phyloP scores from a whole-genome alignment of 2,888 invertebrate species.

The Synanthedon tipuliformis region DNA sequence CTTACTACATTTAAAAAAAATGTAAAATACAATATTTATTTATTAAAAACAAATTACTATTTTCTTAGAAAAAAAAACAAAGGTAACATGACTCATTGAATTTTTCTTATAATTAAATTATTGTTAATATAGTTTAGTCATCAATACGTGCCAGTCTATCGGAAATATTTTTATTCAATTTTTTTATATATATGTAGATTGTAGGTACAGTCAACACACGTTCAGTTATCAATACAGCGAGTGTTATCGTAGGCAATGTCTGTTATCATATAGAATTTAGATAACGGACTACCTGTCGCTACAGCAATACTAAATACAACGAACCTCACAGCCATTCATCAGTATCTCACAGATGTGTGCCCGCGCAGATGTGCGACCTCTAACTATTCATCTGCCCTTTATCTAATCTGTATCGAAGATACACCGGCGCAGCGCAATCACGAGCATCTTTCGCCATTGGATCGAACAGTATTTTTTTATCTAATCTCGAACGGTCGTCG shows the following conservation, averaged over 20 bases:
- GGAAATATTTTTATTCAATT: neutral
- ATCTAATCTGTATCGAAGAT: slow-evolving; percentile 42
- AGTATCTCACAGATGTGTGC: slow-evolving; percentile 16
- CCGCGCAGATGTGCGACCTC: slow-evolving; percentile 34
- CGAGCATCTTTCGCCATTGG: slow-evolving; percentile 44
- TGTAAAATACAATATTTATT: no score
- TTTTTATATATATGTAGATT: no score
- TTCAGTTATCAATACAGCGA: slow-evolving; percentile 12
- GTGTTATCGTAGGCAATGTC: slow-evolving; percentile 28
- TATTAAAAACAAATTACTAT: no score
- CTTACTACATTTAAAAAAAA: no score
- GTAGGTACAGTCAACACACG: slow-evolving; percentile 14
- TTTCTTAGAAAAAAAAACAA: no score
- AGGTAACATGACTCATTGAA: no score
- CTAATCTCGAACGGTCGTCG: slow-evolving; percentile 26
- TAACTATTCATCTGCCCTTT: slow-evolving; percentile 18
- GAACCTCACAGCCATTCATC: slow-evolving; percentile 12
- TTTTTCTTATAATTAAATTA: no score
- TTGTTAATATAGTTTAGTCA: no score
- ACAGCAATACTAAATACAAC: slow-evolving; percentile 17
- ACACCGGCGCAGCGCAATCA: slow-evolving; percentile 47
- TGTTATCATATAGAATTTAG: slow-evolving; percentile 35
- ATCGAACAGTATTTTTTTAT: slow-evolving; percentile 23
- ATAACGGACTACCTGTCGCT: slow-evolving; percentile 26
- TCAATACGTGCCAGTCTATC: neutral